Evolutionary conservation across 1,140 invertebrate genomes (phyloP).

Genomic region (Dendroctonus valens): DNA sequence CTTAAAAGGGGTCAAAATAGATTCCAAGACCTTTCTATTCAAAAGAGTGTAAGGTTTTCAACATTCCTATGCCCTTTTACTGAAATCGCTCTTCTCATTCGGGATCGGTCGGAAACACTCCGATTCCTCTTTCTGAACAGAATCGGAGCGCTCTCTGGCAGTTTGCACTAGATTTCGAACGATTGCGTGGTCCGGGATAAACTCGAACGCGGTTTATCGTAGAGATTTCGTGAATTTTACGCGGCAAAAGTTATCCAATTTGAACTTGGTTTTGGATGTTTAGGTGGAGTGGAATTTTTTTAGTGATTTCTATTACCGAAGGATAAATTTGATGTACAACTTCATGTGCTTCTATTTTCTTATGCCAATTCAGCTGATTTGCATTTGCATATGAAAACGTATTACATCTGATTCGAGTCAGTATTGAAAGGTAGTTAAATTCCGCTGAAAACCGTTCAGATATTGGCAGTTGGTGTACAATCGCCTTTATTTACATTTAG

Average conservation of each 20-base stretch:
- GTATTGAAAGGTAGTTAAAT: too few species aligned
- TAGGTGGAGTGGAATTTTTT: neutral
- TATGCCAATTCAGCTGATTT: too few species aligned
- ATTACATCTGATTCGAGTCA: too few species aligned
- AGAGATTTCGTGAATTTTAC: neutral
- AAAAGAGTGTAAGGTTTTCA: conserved; percentile 22
- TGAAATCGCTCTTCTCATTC: conserved; percentile 14
- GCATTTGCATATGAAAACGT: too few species aligned
- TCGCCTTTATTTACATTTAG: too few species aligned
- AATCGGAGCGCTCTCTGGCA: conserved; percentile 10
- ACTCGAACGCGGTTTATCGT: conserved; percentile 3
- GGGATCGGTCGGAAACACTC: conserved; percentile 11
- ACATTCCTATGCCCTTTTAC: conserved; percentile 24
- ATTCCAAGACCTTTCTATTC: conserved; percentile 26
- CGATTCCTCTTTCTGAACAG: conserved; percentile 20
- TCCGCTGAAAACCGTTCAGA: too few species aligned
- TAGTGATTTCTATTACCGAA: too few species aligned
- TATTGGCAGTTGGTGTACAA: too few species aligned
- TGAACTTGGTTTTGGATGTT: neutral
- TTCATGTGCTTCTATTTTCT: too few species aligned
- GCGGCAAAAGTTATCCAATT: conserved; percentile 1
- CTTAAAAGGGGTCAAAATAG: conserved; percentile 9
- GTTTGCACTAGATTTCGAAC: conserved; percentile 18
- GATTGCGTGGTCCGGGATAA: conserved; percentile 16
- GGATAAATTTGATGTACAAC: too few species aligned